A percentile compares a stretch with the other conserved stretches of the same genome.
phyloP scores from a whole-genome alignment of 2,888 invertebrate species.

The Enchytraeus crypticus region DNA sequence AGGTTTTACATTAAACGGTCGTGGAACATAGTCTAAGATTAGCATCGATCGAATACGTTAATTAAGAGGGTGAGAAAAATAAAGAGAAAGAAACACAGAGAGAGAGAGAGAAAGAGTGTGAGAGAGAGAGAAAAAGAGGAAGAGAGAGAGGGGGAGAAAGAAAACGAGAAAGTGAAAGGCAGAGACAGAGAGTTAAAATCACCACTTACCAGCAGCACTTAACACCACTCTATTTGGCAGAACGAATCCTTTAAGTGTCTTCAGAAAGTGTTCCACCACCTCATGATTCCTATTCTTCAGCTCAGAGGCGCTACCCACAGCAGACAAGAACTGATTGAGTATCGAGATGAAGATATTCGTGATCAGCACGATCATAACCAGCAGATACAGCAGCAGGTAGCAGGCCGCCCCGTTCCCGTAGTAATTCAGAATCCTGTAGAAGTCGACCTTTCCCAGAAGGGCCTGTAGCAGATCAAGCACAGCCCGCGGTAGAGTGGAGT shows the following conservation, averaged over 20 bases:
- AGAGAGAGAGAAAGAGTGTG: no score
- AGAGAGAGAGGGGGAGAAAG: no score
- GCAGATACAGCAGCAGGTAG: constrained; percentile 9
- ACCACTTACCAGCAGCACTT: no score
- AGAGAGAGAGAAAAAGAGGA: no score
- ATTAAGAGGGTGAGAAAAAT: no score
- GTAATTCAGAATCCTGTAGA: not conserved
- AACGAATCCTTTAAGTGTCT: constrained; percentile 1
- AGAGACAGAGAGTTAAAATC: no score
- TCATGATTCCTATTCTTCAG: constrained; percentile 5
- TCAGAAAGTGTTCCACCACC: constrained; percentile 8
- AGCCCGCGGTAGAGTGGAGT: not conserved
- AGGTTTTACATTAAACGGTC: no score
- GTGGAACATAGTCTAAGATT: no score
- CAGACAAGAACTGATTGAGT: constrained; percentile 9
- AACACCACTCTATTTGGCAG: not conserved
- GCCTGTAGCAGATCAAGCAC: not conserved
- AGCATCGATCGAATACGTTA: no score
- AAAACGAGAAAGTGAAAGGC: no score
- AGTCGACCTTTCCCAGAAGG: constrained; percentile 5
- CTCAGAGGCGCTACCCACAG: not conserved
- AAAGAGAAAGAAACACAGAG: no score
- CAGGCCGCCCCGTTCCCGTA: not conserved
- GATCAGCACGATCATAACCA: constrained; percentile 8
- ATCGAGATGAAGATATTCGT: constrained; percentile 10